Evolutionary conservation across 1,140 invertebrate species (phyloP).

Genomic region (Halesus radiatus): DNA sequence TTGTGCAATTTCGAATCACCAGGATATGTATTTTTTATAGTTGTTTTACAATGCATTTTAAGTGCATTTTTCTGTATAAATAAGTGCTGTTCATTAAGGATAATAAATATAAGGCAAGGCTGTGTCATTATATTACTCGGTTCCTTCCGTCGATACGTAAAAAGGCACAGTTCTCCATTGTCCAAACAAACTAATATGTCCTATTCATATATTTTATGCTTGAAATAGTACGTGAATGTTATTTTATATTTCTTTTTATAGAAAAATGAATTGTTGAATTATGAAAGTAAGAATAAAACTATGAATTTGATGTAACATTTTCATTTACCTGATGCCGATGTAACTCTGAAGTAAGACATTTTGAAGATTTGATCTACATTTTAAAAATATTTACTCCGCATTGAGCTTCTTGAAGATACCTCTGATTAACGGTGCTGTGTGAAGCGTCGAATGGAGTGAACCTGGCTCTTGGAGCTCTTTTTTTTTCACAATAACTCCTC

Average conservation of each 20-base stretch:
- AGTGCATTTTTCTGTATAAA: not conserved
- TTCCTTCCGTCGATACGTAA: too few relatives aligned
- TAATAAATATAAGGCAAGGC: too few relatives aligned
- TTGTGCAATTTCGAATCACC: not conserved
- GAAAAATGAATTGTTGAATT: constrained; percentile 16
- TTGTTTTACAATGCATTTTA: not conserved
- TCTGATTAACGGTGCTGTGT: too few relatives aligned
- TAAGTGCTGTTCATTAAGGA: not conserved
- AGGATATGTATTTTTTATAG: not conserved
- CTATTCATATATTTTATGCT: not conserved
- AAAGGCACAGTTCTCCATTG: not conserved
- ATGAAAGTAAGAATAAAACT: constrained; percentile 24
- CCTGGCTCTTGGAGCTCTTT: too few relatives aligned
- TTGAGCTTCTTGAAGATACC: too few relatives aligned
- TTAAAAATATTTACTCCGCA: too few relatives aligned
- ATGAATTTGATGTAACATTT: not conserved
- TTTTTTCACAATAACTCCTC: too few relatives aligned
- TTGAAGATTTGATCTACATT: too few relatives aligned
- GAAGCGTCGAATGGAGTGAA: too few relatives aligned
- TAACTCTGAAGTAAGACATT: not conserved
- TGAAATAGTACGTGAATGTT: constrained; percentile 6
- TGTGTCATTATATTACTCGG: too few relatives aligned
- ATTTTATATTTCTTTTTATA: constrained; percentile 37
- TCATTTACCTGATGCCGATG: not conserved
- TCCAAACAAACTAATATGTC: not conserved